Percentiles rank a stretch among this genome's conserved stretches.
phyloP scores from a whole-genome alignment of 2,113 vertebrate species.

The Struthio camelus region DNA sequence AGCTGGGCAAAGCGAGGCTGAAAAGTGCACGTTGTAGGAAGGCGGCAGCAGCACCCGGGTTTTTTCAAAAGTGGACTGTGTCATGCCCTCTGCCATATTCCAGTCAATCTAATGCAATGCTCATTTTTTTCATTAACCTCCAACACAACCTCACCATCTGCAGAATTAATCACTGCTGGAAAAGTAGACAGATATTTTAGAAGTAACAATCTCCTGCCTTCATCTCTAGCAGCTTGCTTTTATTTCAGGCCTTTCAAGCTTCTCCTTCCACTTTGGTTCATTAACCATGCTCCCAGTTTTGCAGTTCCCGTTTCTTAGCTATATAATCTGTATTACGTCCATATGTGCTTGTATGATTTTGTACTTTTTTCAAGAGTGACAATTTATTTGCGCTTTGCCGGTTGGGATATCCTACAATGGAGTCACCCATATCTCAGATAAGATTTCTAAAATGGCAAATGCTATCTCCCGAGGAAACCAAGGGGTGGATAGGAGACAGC shows the following conservation, averaged over 20 bases:
- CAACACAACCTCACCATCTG: not conserved
- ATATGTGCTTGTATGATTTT: accelerated
- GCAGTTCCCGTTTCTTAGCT: not conserved
- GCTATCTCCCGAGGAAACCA: not conserved
- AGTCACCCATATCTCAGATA: not conserved
- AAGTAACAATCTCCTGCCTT: conserved; percentile 8
- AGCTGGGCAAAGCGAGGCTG: not conserved
- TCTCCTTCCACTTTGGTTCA: not conserved
- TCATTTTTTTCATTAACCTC: conserved; percentile 8
- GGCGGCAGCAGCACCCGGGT: accelerated
- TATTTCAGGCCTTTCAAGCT: not conserved
- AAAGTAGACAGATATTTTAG: not conserved
- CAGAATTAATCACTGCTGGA: conserved; percentile 37
- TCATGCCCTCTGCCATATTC: not conserved
- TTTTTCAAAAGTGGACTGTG: not conserved
- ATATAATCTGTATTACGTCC: not conserved
- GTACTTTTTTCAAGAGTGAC: not conserved
- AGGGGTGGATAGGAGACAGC: not conserved
- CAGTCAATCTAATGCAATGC: not conserved
- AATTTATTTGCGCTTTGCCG: not conserved
- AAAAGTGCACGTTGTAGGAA: accelerated
- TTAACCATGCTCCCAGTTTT: accelerated
- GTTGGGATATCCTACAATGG: not conserved
- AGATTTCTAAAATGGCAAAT: not conserved
- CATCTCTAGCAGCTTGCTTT: not conserved